Conservation (phyloP, 2,797 vertebrate genomes). For the Microchirus variegatus region DNA sequence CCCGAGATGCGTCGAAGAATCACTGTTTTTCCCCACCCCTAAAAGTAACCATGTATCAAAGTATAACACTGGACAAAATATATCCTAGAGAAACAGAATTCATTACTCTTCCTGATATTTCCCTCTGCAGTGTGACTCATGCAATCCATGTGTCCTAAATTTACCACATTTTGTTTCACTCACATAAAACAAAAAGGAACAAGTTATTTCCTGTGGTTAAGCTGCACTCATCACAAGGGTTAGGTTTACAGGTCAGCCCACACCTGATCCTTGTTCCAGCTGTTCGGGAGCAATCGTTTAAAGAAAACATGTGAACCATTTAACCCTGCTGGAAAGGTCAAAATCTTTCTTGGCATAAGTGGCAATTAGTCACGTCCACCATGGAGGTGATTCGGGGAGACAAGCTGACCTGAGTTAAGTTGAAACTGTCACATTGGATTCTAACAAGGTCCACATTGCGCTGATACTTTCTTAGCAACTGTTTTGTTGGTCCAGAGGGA, state of each 20-base stretch:
- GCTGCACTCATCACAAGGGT: conserved; percentile 38
- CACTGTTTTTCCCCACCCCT: too few relatives aligned
- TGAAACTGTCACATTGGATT: conserved; percentile 56
- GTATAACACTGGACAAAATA: too few relatives aligned
- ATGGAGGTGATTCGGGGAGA: conserved; percentile 47
- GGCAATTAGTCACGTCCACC: conserved; percentile 54
- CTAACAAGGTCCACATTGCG: conserved; percentile 34
- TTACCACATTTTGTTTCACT: conserved; percentile 1
- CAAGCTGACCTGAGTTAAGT: conserved; percentile 46
- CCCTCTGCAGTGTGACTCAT: neutral
- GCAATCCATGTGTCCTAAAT: neutral
- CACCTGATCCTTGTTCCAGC: conserved; percentile 47
- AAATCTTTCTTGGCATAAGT: conserved; percentile 30
- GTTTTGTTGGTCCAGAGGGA: conserved; percentile 34
- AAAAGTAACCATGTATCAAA: too few relatives aligned
- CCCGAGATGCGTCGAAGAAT: too few relatives aligned
- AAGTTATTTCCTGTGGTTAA: conserved; percentile 39
- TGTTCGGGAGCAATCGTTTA: conserved; percentile 40
- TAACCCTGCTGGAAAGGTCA: conserved; percentile 62
- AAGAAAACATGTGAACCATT: conserved; percentile 62
- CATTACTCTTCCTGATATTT: too few relatives aligned
- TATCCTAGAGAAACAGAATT: too few relatives aligned
- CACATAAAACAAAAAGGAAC: conserved; percentile 14
- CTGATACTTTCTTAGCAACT: conserved; percentile 10
- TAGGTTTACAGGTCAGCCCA: conserved; percentile 58